Percentiles rank a stretch among this genome's conserved stretches.
Conservation (phyloP, 2,113 vertebrate species). For the Desmodus rotundus region DNA sequence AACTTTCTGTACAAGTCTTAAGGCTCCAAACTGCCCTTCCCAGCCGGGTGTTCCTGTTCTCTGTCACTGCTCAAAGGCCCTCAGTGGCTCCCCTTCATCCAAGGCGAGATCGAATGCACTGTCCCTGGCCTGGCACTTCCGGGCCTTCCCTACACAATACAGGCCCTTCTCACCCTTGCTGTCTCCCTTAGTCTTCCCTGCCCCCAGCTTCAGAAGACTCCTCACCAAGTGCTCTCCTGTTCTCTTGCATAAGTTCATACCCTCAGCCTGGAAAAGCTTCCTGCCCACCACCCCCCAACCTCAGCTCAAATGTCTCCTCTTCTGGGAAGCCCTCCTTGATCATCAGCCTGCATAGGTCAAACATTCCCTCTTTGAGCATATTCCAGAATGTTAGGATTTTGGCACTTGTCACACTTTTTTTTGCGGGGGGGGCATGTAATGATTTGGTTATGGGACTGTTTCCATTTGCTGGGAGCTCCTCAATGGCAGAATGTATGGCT, state of each 20-base stretch:
- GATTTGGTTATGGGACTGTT: background rate
- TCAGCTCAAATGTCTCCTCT: background rate
- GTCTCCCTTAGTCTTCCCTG: background rate
- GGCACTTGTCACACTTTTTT: constrained; percentile 4
- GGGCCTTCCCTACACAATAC: background rate
- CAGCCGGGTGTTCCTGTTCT: accelerated
- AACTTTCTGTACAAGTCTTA: background rate
- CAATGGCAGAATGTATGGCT: background rate
- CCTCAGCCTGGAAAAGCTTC: background rate
- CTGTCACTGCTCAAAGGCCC: background rate
- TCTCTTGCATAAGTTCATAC: background rate
- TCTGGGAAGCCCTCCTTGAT: background rate
- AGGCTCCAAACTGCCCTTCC: background rate
- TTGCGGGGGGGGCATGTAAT: background rate
- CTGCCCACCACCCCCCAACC: too few relatives aligned
- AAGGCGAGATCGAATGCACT: background rate
- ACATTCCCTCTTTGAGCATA: background rate
- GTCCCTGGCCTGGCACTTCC: background rate
- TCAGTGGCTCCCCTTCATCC: background rate
- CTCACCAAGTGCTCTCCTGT: background rate
- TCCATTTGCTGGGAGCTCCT: background rate
- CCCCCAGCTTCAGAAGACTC: background rate
- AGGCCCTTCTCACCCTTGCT: background rate
- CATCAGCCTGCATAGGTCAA: background rate
- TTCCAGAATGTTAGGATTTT: background rate